phyloP scores from a whole-genome alignment of 2,113 vertebrate genomes.

The Hystrix cristata region DNA sequence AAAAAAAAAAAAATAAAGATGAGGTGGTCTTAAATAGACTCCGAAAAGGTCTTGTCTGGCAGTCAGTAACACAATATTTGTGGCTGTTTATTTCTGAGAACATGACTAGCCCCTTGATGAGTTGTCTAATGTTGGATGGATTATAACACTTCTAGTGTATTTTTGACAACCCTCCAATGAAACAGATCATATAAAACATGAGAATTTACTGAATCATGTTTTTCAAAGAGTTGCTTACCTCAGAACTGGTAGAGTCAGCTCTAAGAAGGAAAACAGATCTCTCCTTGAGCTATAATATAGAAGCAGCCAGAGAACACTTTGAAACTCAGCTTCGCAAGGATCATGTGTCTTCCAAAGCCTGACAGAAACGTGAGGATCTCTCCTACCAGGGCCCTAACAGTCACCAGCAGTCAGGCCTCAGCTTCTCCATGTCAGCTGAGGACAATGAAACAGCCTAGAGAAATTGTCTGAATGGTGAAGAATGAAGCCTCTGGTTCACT shows the following conservation, averaged over 20 bases:
- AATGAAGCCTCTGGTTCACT: neutral
- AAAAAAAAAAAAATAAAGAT: too few species aligned
- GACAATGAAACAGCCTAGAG: neutral
- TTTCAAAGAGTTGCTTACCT: constrained; percentile 45
- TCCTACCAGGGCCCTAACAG: neutral
- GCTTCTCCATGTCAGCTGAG: neutral
- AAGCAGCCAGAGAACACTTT: neutral
- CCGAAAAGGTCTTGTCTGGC: neutral
- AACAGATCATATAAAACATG: neutral
- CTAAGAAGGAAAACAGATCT: constrained; percentile 16
- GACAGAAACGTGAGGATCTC: neutral
- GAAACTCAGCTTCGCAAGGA: neutral
- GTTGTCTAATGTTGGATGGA: neutral
- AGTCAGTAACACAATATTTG: neutral
- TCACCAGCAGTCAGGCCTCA: neutral
- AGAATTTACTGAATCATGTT: neutral
- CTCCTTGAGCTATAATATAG: constrained; percentile 2
- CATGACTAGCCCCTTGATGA: neutral
- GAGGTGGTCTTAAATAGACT: neutral
- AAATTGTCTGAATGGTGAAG: neutral
- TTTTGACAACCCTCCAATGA: neutral
- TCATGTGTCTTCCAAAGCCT: neutral
- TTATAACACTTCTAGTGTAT: neutral
- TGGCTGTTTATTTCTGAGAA: neutral
- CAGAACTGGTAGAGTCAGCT: neutral